Percentiles rank a stretch among this genome's conserved stretches.
Conservation (phyloP, 1,140 invertebrate species). For the Coptotermes formosanus region DNA sequence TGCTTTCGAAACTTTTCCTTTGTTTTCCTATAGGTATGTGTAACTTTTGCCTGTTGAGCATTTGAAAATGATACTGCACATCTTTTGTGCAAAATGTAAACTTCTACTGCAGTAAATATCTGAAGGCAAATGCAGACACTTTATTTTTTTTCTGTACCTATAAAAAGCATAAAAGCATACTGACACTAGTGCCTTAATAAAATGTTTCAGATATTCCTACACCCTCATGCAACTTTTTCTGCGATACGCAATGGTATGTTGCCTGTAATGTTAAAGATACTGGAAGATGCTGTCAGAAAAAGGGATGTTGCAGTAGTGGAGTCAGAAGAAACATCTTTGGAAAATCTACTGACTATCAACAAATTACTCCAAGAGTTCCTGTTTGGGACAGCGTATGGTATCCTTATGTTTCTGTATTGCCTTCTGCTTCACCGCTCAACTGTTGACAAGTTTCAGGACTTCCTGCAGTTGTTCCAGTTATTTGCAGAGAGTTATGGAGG, state of each 20-base stretch:
- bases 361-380: slow-evolving; percentile 55
- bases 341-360: background rate
- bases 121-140: too few relatives aligned
- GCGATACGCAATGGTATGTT: slow-evolving; percentile 61
- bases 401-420: slow-evolving; percentile 59
- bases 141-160: too few relatives aligned
- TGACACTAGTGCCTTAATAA: background rate
- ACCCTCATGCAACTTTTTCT: slow-evolving; percentile 57
- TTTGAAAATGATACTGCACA: too few relatives aligned
- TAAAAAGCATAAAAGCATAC: too few relatives aligned
- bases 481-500: slow-evolving; percentile 60
- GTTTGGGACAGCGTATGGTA: slow-evolving; percentile 59
- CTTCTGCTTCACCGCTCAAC: slow-evolving; percentile 56
- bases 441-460: slow-evolving; percentile 57
- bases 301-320: background rate
- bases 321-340: background rate
- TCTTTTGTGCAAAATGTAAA: too few relatives aligned
- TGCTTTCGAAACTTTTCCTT: too few relatives aligned
- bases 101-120: too few relatives aligned
- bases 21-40: too few relatives aligned
- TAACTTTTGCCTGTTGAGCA: too few relatives aligned
- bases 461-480: slow-evolving; percentile 59
- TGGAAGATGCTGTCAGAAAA: slow-evolving; percentile 57
- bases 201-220: slow-evolving; percentile 41
- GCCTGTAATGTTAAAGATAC: slow-evolving; percentile 58